Conservation (phyloP, 1,140 invertebrate species). For the Euura lappo region DNA sequence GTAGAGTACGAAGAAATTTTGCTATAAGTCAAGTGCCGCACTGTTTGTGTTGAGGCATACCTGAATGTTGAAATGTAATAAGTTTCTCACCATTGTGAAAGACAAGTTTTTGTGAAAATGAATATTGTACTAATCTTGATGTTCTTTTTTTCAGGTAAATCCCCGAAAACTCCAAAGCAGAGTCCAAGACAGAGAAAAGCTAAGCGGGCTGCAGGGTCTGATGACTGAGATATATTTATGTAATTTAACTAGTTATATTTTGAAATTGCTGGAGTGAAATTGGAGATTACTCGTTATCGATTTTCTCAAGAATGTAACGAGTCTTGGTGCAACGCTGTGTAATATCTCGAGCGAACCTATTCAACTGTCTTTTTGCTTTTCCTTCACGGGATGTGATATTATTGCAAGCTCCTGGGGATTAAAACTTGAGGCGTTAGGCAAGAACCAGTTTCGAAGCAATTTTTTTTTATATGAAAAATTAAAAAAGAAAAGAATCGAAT, state of each 20-base stretch:
- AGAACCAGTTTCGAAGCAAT: not conserved
- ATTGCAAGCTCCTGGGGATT: not conserved
- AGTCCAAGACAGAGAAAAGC: constrained; percentile 77
- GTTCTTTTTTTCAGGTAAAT: constrained; percentile 65
- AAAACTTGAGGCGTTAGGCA: not conserved
- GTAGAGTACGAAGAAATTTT: too few relatives aligned
- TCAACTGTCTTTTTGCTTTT: not conserved
- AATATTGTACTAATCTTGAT: not conserved
- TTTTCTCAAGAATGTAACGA: not conserved
- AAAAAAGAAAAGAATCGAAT: too few relatives aligned
- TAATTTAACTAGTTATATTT: constrained; percentile 19
- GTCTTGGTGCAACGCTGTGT: not conserved
- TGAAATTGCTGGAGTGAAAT: constrained; percentile 4
- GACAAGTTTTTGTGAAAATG: too few relatives aligned
- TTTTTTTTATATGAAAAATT: not conserved
- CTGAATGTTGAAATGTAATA: too few relatives aligned
- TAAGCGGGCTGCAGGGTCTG: constrained; percentile 71
- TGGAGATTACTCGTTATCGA: not conserved
- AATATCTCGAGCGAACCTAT: not conserved
- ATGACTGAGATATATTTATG: constrained; percentile 54
- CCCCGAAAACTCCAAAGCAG: constrained; percentile 65
- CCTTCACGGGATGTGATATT: not conserved
- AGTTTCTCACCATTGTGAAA: too few relatives aligned
- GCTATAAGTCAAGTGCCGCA: too few relatives aligned
- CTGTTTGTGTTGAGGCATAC: too few relatives aligned